Evolutionary conservation across 2,113 vertebrate species (phyloP), one percentile per base, ranked within the genome.

Genomic region (Burhinus oedicnemus): DNA sequence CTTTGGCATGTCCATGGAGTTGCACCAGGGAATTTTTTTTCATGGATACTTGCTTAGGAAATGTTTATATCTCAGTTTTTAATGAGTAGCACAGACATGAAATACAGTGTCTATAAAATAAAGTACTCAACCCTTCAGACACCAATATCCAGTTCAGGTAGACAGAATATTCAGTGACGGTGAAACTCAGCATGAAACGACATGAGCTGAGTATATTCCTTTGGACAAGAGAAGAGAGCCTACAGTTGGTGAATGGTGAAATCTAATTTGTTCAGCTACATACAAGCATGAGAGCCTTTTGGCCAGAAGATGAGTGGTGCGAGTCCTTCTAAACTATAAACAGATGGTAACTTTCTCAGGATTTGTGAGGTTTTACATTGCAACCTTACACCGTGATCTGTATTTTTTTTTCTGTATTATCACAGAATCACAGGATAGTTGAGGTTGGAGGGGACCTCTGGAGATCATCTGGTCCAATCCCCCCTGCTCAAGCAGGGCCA

Each of bases 241-340:
- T 80, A 7, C 80, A 80, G 40, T 34, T 75, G n/a, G 40, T 75
- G 42, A 90, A 78, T 36, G 29, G 27, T 36, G 45, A 79, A 90
- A 87, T 94, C 49, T 89, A 49, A 75, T 90, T 70, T 95, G 54
- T 97, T 93, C 78, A 72, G 84, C 66, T 95, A 27, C 66, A 30
- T 70, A 61, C 76, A 93, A 61, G 30, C 87, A 77, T 95, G 84
- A 95, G 79, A 95, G 65, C 81, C 65, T 98, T 94, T 94, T 27
- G n/a, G 13, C 74, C 81, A 89, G 82, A 92, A 86, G 71, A 82
- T 47, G 45, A 83, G 36, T 61, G 25, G 38, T 91, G 57, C 75
- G 88, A 84, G n/a, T 49, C 44, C 34, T 82, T 90, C 66, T 96
- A 87, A 90, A 92, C 84, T 83, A 21, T 64, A 93, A 79, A 77